phyloP scores from a whole-genome alignment of 2,113 vertebrate genomes.

The Grallaria varia region DNA sequence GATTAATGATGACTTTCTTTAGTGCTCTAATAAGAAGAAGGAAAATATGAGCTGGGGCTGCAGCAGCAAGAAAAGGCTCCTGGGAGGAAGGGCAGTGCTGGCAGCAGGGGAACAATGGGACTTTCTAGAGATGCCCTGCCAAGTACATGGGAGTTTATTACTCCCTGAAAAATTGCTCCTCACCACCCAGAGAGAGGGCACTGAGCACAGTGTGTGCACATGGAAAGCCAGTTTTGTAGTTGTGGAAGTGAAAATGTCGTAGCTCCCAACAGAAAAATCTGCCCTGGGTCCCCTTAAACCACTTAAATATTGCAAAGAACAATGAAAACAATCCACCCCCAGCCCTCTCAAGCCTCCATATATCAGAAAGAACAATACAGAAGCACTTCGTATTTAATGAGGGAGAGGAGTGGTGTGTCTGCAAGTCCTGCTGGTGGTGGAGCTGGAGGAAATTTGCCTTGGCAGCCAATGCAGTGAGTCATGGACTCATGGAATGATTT shows the following conservation, averaged over 20 bases:
- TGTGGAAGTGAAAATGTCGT: background rate
- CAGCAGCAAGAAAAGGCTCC: background rate
- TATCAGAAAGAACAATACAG: background rate
- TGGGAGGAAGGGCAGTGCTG: background rate
- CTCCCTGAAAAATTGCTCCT: background rate
- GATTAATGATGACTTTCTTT: conserved; percentile 61
- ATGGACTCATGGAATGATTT: background rate
- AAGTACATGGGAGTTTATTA: background rate
- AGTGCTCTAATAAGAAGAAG: background rate
- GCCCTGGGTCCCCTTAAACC: background rate
- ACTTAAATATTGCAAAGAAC: background rate
- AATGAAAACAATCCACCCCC: background rate
- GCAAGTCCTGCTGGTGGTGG: background rate
- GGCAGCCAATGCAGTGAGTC: conserved; percentile 12
- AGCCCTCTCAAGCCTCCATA: too few relatives aligned
- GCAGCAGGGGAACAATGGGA: background rate
- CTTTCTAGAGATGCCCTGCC: background rate
- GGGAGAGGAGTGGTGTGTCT: background rate
- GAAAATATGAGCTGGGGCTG: background rate
- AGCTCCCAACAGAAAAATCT: background rate
- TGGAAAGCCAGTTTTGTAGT: background rate
- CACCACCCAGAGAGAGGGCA: background rate
- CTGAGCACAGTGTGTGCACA: background rate
- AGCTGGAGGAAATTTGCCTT: background rate
- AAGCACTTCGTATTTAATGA: background rate